phyloP scores from a whole-genome alignment of 2,888 invertebrate genomes.

The Ischnus inquisitorius region DNA sequence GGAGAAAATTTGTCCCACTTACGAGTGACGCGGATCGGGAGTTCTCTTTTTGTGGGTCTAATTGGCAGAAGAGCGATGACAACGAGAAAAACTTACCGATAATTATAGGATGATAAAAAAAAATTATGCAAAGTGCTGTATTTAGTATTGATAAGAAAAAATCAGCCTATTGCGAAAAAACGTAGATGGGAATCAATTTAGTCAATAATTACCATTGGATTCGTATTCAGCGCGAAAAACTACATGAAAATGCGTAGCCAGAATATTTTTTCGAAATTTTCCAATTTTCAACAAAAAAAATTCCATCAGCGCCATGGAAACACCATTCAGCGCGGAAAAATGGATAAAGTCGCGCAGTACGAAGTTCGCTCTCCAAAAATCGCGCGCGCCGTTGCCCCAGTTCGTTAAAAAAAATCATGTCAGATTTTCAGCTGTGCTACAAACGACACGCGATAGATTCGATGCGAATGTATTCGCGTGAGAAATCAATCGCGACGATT shows the following conservation, averaged over 20 bases:
- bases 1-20: background rate
- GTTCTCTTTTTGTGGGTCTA: background rate
- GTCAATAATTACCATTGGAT: too few relatives aligned
- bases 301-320: too few relatives aligned
- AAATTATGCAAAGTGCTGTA: background rate
- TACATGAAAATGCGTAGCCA: too few relatives aligned
- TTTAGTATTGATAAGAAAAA: background rate
- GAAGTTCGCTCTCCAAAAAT: too few relatives aligned
- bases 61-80: background rate
- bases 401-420: background rate
- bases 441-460: background rate
- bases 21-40: background rate
- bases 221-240: too few relatives aligned
- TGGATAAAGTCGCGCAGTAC: too few relatives aligned
- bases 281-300: too few relatives aligned
- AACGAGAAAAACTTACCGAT: background rate
- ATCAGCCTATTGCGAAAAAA: background rate
- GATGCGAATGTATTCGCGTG: background rate
- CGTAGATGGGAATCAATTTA: too few relatives aligned
- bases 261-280: too few relatives aligned
- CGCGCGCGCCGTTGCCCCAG: too few relatives aligned
- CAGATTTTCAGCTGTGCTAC: background rate
- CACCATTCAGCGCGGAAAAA: too few relatives aligned
- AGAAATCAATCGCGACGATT: conserved; percentile 18
- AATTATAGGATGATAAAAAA: background rate